phyloP scores from a whole-genome alignment of 53 echinoderm and acorn worm genomes.

The Actinopyga echinites region DNA sequence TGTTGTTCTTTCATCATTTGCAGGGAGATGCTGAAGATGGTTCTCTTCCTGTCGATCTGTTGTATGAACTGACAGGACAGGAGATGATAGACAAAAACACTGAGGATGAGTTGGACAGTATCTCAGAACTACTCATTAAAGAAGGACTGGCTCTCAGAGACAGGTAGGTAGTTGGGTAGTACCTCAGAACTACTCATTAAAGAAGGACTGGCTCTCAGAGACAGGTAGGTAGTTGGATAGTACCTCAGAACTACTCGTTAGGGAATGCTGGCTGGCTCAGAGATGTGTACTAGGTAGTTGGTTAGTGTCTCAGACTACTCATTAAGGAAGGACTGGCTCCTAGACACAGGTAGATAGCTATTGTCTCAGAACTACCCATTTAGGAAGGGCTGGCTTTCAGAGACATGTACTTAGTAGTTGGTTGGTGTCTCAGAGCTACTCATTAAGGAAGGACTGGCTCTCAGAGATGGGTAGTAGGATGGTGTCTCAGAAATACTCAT shows the following conservation, averaged over 20 bases:
- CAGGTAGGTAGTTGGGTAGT: conserved; percentile 74
- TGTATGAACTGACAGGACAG: conserved; percentile 78
- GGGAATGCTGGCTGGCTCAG: conserved; percentile 30
- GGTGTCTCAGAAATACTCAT: conserved; percentile 77
- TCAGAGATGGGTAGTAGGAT: conserved; percentile 71
- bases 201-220: conserved; percentile 53
- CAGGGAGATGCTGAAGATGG: conserved; percentile 71
- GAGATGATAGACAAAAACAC: conserved; percentile 72
- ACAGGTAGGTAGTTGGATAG: conserved; percentile 64
- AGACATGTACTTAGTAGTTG: conserved; percentile 62
- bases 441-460: conserved; percentile 69
- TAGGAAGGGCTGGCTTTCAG: conserved; percentile 74
- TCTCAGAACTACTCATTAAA: conserved; percentile 72
- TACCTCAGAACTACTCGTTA: conserved; percentile 66
- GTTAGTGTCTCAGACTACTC: conserved; percentile 75
- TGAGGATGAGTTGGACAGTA: conserved; percentile 67
- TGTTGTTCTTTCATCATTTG: not conserved
- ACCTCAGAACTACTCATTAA: conserved; percentile 71
- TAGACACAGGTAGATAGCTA: conserved; percentile 68
- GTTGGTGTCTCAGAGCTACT: conserved; percentile 72
- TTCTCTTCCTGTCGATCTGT: conserved; percentile 84
- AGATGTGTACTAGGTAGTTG: not conserved
- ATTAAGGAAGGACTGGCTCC: conserved; percentile 75
- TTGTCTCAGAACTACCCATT: conserved; percentile 71
- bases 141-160: conserved; percentile 81